A percentile compares a stretch with the other conserved stretches of the same genome.
phyloP scores from a whole-genome alignment of 1,140 invertebrate species.

The Macrobrachium rosenbergii region DNA sequence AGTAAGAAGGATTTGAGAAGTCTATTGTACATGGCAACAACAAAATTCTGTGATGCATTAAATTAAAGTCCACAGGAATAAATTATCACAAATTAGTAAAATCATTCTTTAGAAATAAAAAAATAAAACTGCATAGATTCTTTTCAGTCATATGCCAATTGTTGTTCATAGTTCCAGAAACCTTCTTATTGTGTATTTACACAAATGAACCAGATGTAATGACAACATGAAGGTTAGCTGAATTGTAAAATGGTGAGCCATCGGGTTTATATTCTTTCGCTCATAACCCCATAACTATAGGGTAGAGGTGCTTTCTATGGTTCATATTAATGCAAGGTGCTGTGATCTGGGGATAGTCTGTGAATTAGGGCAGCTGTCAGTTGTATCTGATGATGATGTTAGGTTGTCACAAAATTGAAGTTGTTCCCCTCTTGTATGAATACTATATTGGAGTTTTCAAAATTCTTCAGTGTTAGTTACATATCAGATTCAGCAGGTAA shows the following conservation, averaged over 20 bases:
- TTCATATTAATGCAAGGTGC: constrained; percentile 64
- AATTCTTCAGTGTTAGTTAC: neutral
- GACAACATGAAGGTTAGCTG: too few relatives aligned
- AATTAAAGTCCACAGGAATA: too few relatives aligned
- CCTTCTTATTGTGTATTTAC: too few relatives aligned
- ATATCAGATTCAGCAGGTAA: neutral
- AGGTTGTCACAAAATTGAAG: neutral
- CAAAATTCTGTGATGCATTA: too few relatives aligned
- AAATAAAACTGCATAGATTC: too few relatives aligned
- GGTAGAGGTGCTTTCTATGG: constrained; percentile 63
- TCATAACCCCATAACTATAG: constrained; percentile 64
- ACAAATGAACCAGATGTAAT: too few relatives aligned
- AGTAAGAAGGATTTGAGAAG: neutral
- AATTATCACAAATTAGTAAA: too few relatives aligned
- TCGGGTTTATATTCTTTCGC: constrained; percentile 54
- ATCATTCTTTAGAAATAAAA: too few relatives aligned
- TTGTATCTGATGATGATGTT: constrained; percentile 10
- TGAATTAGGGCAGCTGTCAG: constrained; percentile 61
- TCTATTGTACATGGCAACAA: neutral
- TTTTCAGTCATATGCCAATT: too few relatives aligned
- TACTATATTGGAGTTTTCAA: too few relatives aligned
- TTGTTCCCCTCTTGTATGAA: neutral
- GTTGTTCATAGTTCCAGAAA: too few relatives aligned
- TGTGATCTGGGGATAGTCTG: constrained; percentile 63
- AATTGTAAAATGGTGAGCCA: constrained; percentile 34